Conservation (phyloP, 2,888 invertebrate genomes). For the Dasypolia templi region DNA sequence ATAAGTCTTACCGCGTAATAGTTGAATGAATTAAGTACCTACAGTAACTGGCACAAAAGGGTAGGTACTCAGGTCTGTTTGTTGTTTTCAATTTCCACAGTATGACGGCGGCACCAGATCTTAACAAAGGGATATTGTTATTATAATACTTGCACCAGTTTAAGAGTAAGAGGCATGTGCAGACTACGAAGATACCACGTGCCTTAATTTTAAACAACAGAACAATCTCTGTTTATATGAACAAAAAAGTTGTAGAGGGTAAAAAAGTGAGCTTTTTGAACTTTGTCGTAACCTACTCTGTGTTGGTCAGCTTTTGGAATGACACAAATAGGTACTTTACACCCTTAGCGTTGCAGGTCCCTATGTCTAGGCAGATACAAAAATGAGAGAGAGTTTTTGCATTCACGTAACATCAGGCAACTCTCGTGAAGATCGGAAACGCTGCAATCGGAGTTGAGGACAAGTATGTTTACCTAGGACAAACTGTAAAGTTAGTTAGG, state of each 20-base stretch:
- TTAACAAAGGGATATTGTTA: slow-evolving; percentile 46
- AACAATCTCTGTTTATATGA: slow-evolving; percentile 28
- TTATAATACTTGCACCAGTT: slow-evolving; percentile 38
- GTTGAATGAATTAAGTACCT: too few relatives aligned
- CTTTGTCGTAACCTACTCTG: background rate
- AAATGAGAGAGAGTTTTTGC: background rate
- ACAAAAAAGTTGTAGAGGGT: background rate
- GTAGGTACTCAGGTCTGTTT: too few relatives aligned
- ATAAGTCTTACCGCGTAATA: too few relatives aligned
- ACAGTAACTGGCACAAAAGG: background rate
- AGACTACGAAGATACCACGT: slow-evolving; percentile 37
- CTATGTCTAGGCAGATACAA: background rate
- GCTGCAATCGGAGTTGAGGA: too few relatives aligned
- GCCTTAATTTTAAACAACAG: slow-evolving; percentile 13
- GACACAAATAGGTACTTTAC: background rate
- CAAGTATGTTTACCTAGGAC: too few relatives aligned
- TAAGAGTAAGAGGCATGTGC: slow-evolving; percentile 12
- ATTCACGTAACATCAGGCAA: background rate
- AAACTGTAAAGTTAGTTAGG: too few relatives aligned
- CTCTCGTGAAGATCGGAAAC: too few relatives aligned
- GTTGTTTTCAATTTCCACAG: slow-evolving; percentile 24
- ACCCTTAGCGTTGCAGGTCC: background rate
- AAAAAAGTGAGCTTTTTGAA: background rate
- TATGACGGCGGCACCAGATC: slow-evolving; percentile 21
- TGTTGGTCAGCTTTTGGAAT: background rate